Base-by-base conservation (phyloP, 2,888 invertebrate species). In the Napeogenes inachia region DNA sequence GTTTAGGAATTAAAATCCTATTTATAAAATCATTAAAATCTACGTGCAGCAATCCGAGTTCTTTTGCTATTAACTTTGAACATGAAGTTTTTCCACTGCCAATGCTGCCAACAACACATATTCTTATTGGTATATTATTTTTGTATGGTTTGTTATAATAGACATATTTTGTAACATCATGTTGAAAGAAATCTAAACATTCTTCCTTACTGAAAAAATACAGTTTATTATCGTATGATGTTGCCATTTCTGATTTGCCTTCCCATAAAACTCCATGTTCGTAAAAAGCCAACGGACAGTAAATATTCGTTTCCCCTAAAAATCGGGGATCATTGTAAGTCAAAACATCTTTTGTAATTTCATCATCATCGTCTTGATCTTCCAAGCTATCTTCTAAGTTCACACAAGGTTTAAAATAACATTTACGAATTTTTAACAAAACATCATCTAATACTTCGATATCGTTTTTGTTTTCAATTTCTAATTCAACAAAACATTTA, bases 231-330 rank as follows among this genome's bases (percentile, higher is more conserved):
- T 90, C 80, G 70, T 91, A 92, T 70, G 89, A 88, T 0, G 87
- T 82, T 30, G 85, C 76, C 70, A 87, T 91, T 61, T 92, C 89
- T 54, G 89, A 79, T 75, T 92, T 92, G n/a, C 94, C 94, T 78
- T 88, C 90, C 92, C 93, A 92, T 30, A 94, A 74, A 10, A 93
- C 82, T 53, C 87, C 83, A 69, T 92, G 75, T 50, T 92, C 82
- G 61, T 81, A 79, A 72, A 89, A 91, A n/a, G 92, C 84, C 45
- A 94, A 88, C 0, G 94, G 94, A 73, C 94, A 94, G 71, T 91
- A 94, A 69, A 85, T 71, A 66, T 82, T 84, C 2, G 92, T 92
- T 75, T 92, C 92, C n/a, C 94, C 92, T 60, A 92, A 86, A 63
- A 81, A 81, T 58, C 86, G 75, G 50, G 77, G 62, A 59, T 81